Evolutionary conservation across 2,113 vertebrate species (phyloP).

Genomic region (Bucco capensis): DNA sequence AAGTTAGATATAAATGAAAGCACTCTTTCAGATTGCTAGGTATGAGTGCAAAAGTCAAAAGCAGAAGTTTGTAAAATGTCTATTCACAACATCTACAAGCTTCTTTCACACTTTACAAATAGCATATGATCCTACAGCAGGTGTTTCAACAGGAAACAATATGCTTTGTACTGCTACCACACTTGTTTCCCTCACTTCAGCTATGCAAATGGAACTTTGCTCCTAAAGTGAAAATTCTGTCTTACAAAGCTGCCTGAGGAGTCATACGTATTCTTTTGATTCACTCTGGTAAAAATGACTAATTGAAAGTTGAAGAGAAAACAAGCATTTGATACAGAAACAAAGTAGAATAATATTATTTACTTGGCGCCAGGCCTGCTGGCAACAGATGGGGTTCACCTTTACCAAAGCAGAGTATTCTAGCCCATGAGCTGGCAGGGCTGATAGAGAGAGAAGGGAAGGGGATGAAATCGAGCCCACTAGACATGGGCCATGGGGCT

Average conservation of each 20-base stretch:
- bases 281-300: background rate
- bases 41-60: rapidly evolving
- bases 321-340: background rate
- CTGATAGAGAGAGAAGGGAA: background rate
- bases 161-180: rapidly evolving
- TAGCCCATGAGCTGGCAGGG: background rate
- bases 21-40: background rate
- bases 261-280: background rate
- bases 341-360: background rate
- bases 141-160: background rate
- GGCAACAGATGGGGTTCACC: background rate
- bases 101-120: background rate
- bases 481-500: background rate
- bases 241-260: background rate
- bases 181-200: background rate
- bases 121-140: background rate
- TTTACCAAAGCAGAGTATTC: background rate
- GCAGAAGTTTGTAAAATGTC: background rate
- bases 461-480: background rate
- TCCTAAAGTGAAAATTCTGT: background rate
- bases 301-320: background rate
- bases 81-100: background rate
- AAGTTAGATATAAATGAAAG: background rate
- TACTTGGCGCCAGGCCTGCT: background rate
- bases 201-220: background rate